These are phyloP conservation scores for Galaxea fascicularis DNA, from an alignment of 92 coral and sea anemone species.

Conservation along the genomic window DNA sequence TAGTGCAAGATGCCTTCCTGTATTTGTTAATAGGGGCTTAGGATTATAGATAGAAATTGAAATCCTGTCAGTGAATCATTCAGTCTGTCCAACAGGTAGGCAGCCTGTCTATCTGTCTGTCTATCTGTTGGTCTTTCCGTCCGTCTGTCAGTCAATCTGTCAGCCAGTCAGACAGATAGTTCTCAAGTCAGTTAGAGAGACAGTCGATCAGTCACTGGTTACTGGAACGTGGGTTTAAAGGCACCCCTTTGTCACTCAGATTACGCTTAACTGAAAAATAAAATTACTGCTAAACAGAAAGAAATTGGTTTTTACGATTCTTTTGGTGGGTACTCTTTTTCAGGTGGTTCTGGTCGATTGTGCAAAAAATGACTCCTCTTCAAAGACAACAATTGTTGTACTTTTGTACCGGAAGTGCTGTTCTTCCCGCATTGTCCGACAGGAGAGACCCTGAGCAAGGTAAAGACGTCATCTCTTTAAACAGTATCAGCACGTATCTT, in stretches of 20 bases:
- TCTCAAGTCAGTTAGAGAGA: not conserved
- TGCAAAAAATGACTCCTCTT: conserved; percentile 90
- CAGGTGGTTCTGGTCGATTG: conserved; percentile 97
- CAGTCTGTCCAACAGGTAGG: not conserved
- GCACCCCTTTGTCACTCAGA: no score
- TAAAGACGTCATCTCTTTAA: not conserved
- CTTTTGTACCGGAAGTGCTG: conserved; percentile 93
- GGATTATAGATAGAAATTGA: no score
- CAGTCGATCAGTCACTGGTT: conserved; percentile 9
- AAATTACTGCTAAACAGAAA: no score
- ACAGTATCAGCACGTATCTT: not conserved
- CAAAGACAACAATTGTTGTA: conserved; percentile 92
- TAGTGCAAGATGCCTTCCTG: not conserved
- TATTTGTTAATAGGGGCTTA: not conserved
- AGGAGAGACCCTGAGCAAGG: conserved; percentile 96
- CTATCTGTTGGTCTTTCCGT: no score
- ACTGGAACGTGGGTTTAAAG: not conserved
- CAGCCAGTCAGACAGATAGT: not conserved
- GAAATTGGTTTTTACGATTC: no score
- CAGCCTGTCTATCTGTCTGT: no score
- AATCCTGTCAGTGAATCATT: not conserved
- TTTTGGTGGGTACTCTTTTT: not conserved
- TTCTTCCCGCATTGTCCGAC: conserved; percentile 86
- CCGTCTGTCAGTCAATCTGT: not conserved
- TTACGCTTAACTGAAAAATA: no score